These are phyloP conservation scores for Crenichthys baileyi DNA, from an alignment of 2,797 vertebrate genomes.

Conservation along the genomic window DNA sequence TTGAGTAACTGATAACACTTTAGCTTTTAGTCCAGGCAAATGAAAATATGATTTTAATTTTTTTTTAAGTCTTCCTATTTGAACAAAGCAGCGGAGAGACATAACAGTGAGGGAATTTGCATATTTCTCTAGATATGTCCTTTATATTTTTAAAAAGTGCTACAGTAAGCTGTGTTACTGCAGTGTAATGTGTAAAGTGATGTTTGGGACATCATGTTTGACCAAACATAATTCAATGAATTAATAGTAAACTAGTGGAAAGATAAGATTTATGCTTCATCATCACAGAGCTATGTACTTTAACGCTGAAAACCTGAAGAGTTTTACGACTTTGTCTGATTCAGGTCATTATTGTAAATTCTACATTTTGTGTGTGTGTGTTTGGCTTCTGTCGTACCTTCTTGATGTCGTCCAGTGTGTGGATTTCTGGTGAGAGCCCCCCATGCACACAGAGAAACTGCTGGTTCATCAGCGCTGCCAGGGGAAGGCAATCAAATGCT, in stretches of 20 bases:
- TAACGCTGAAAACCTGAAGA: too few relatives aligned
- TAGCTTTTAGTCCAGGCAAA: not conserved
- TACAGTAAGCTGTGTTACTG: not conserved
- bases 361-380: not conserved
- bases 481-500: slow-evolving; percentile 86
- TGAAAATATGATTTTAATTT: not conserved
- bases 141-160: not conserved
- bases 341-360: not conserved
- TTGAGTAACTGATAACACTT: too few relatives aligned
- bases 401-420: slow-evolving; percentile 87
- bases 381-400: slow-evolving; percentile 69
- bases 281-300: too few relatives aligned
- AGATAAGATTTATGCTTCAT: not conserved
- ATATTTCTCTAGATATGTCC: not conserved
- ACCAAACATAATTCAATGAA: not conserved
- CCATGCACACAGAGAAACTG: slow-evolving; percentile 87
- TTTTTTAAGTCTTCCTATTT: not conserved
- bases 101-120: not conserved
- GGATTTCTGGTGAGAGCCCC: slow-evolving; percentile 85
- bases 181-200: not conserved
- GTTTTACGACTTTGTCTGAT: not conserved
- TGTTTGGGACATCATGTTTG: not conserved
- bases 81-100: not conserved
- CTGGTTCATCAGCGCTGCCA: slow-evolving; percentile 88
- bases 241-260: not conserved